Base-by-base conservation (phyloP, 2,113 vertebrate genomes). In the Oreocharis arfaki region DNA sequence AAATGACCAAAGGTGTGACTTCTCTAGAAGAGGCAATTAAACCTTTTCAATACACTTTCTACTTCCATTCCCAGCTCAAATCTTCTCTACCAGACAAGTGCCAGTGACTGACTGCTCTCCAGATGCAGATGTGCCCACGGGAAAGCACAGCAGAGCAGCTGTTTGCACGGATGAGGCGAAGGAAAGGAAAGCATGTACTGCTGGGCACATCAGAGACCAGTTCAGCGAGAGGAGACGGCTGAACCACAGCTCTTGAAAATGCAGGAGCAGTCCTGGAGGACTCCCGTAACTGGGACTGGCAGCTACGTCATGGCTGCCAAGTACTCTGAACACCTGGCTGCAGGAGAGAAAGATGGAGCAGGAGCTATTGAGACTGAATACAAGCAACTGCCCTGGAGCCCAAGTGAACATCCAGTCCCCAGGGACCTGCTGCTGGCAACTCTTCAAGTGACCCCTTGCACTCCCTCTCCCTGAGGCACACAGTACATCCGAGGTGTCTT, bases 191-290 rank as follows among this genome's bases (percentile, higher is more conserved):
- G 32, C 32, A 52, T 7, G 57, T 20, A 11, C 22, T 44, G 41
- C 26, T 44, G n/a, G 63, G 35, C 46, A 70, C 8, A 27, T 26
- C 60, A 50, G 52, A 74, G n/a, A 60, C 18, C 67, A 55, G 17
- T 24, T 23, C 61, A 26, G 10, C 0, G 1, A 59, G 67, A 69
- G 41, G 41, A 18, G 16, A 49, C 0, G 3, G 44, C 41, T 5
- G 3, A 87, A 64, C 39, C 50, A 47, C 71, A 78, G 65, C 44
- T 92, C 82, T 44, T 44, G 32, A 52, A 75, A 60, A 61, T 3
- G 22, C 27, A 41, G 2, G 13, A 84, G n/a, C 63, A 16, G 63
- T 8, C 33, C 47, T 0, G 0, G 14, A 60, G 52, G 57, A 27
- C 37, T 60, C 41, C 32, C 2, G 0, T 8, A 53, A 16, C 26